phyloP scores from a whole-genome alignment of 2,113 vertebrate species.

The Protobothrops flavoviridis region DNA sequence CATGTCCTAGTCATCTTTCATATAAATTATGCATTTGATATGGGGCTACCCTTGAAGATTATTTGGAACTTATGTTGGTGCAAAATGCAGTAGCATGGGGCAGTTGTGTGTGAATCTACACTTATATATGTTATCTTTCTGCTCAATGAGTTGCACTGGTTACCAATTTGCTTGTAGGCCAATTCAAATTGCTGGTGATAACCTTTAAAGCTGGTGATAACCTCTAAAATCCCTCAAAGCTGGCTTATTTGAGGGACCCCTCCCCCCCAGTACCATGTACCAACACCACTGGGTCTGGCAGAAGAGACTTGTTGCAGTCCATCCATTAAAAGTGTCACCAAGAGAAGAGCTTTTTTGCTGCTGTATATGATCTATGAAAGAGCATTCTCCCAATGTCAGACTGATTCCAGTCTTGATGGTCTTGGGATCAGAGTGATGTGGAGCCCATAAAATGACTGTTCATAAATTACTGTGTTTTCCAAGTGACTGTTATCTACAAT shows the following conservation, averaged over 20 bases:
- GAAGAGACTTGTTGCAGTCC: background rate
- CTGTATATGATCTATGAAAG: background rate
- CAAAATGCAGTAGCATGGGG: background rate
- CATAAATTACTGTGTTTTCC: background rate
- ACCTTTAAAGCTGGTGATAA: background rate
- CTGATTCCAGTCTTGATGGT: background rate
- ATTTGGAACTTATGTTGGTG: background rate
- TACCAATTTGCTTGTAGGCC: background rate
- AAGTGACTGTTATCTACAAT: background rate
- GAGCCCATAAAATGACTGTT: background rate
- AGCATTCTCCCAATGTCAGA: background rate
- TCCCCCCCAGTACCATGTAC: background rate
- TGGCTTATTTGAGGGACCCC: background rate
- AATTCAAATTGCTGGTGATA: background rate
- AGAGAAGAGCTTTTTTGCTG: background rate
- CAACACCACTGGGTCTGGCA: background rate
- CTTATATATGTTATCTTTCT: background rate
- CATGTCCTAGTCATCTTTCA: background rate
- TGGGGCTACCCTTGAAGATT: background rate
- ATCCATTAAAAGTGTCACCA: background rate
- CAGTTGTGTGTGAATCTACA: background rate
- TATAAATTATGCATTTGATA: background rate
- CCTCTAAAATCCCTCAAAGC: background rate
- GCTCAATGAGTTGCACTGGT: background rate
- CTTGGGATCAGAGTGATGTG: background rate